These are phyloP conservation scores for Podargus strigoides DNA, from an alignment of 2,797 vertebrate species.

Conservation along the genomic window DNA sequence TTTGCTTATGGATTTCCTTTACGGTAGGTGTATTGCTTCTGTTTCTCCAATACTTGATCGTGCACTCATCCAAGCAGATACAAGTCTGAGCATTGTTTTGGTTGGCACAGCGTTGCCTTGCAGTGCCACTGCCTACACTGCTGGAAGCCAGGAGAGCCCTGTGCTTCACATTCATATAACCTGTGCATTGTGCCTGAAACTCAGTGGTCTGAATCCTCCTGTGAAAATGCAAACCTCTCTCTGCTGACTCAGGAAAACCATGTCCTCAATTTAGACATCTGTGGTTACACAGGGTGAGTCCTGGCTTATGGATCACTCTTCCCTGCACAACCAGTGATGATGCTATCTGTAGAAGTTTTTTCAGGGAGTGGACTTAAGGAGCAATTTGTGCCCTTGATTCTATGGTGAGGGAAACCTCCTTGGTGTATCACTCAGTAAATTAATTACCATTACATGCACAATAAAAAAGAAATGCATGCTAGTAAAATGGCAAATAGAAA, in stretches of 20 bases:
- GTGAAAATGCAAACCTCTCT: background rate
- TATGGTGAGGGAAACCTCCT: background rate
- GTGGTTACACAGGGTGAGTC: background rate
- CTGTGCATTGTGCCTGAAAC: background rate
- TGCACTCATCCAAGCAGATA: background rate
- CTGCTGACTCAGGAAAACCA: background rate
- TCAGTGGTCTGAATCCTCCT: background rate
- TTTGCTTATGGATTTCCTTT: background rate
- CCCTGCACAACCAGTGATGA: no score
- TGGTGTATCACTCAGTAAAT: background rate
- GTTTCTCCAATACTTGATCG: background rate
- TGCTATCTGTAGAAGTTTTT: background rate
- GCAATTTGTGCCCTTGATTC: background rate
- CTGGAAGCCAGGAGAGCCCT: fast-evolving
- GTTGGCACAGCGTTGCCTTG: background rate
- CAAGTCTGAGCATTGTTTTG: background rate
- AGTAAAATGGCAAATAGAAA: background rate
- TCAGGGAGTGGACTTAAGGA: background rate
- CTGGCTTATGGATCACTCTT: background rate
- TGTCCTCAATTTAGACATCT: background rate
- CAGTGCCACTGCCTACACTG: background rate
- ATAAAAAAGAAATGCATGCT: background rate
- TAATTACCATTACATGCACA: background rate
- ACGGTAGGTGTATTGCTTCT: background rate
- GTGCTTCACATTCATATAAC: background rate